A percentile compares a stretch with the other conserved stretches of the same genome.
Conservation (phyloP, 2,113 vertebrate species). For the Galeopterus variegatus region DNA sequence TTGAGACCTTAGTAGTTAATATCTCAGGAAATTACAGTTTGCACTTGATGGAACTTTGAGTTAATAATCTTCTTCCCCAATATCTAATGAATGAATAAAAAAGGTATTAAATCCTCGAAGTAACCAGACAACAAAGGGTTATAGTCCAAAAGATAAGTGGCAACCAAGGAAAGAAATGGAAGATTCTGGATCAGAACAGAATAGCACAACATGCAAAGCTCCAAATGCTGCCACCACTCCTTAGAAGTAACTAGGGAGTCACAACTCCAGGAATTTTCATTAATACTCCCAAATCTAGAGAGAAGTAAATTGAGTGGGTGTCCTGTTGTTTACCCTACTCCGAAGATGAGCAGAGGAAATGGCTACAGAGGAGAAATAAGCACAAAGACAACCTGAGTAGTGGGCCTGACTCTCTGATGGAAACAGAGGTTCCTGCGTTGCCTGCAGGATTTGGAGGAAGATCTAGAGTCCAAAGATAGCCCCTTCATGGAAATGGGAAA, state of each 20-base stretch:
- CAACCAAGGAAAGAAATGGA: neutral
- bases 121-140: neutral
- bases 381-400: neutral
- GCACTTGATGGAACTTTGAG: neutral
- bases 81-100: constrained; percentile 2
- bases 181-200: neutral
- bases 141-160: neutral
- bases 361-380: neutral
- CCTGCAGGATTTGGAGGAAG: neutral
- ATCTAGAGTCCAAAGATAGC: neutral
- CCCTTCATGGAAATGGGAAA: neutral
- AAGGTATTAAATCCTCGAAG: neutral
- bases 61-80: constrained; percentile 20
- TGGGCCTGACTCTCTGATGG: neutral
- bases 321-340: neutral
- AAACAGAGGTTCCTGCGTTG: neutral
- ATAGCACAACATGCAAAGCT: neutral
- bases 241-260: neutral
- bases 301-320: neutral
- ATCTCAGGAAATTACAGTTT: neutral
- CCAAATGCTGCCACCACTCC: neutral
- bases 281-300: neutral
- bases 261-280: neutral
- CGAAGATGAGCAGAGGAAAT: neutral
- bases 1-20: neutral